A percentile compares a stretch with the other conserved stretches of the same genome.
Evolutionary conservation across 2,113 vertebrate species (phyloP).

Genomic region (Coracopsis vasa): DNA sequence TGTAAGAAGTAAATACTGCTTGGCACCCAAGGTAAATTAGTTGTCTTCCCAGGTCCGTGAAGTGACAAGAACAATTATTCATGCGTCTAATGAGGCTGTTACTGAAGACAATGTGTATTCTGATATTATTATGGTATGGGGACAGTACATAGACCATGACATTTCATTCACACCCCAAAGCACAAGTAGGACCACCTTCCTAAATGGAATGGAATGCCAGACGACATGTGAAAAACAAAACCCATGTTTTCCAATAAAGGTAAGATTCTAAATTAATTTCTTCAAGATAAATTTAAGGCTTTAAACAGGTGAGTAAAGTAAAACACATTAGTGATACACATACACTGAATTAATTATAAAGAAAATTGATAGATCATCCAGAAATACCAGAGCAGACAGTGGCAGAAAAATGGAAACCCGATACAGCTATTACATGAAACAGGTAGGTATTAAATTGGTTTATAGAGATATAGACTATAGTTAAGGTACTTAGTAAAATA

Average conservation of each 20-base stretch:
- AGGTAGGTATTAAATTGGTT: neutral
- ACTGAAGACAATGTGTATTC: slow-evolving; percentile 80
- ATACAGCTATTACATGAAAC: neutral
- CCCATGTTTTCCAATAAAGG: slow-evolving; percentile 91
- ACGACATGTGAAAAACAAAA: slow-evolving; percentile 76
- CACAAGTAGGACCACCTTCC: slow-evolving; percentile 36
- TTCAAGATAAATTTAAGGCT: neutral
- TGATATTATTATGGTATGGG: slow-evolving; percentile 90
- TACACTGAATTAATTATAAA: neutral
- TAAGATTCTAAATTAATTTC: slow-evolving; percentile 44
- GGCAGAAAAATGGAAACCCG: neutral
- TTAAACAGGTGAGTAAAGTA: neutral
- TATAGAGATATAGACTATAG: neutral
- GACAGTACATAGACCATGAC: slow-evolving; percentile 93
- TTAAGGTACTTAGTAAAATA: neutral
- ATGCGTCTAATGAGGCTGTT: slow-evolving; percentile 63
- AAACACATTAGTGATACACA: neutral
- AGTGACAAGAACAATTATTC: slow-evolving; percentile 84
- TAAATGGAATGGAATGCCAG: slow-evolving; percentile 70
- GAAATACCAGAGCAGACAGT: neutral
- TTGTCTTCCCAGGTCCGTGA: slow-evolving; percentile 80
- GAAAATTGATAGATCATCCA: neutral
- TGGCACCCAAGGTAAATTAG: neutral
- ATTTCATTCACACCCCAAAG: slow-evolving; percentile 90
- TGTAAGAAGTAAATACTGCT: neutral